Conservation (phyloP, 2,113 vertebrate species). For the Probosciger aterrimus region DNA sequence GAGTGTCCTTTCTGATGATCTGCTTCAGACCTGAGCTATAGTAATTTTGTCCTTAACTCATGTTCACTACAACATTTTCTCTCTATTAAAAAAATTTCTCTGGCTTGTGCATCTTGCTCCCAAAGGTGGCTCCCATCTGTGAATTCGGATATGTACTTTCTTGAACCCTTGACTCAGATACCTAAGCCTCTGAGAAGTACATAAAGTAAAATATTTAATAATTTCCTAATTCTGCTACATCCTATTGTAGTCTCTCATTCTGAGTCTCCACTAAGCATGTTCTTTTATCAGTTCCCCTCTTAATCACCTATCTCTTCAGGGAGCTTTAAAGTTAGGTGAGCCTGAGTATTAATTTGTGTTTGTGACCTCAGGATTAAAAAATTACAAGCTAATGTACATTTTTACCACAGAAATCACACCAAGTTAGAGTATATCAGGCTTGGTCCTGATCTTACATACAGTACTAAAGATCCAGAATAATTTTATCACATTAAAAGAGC, state of each 20-base stretch:
- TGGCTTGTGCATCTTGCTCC: background rate
- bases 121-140: background rate
- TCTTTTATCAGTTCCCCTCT: background rate
- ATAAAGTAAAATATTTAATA: background rate
- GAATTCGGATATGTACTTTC: background rate
- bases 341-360: background rate
- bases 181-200: background rate
- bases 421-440: background rate
- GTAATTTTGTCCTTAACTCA: background rate
- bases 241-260: background rate
- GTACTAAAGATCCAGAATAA: background rate
- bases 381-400: background rate
- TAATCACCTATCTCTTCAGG: background rate
- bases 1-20: background rate
- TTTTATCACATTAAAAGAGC: background rate
- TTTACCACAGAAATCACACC: background rate
- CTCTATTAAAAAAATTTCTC: background rate
- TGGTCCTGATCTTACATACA: background rate
- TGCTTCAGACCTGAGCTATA: background rate
- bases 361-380: background rate
- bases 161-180: background rate
- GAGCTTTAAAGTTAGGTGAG: background rate
- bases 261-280: background rate
- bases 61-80: background rate
- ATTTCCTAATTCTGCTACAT: background rate